phyloP scores from a whole-genome alignment of 1,140 invertebrate genomes.

The Mercenaria mercenaria region DNA sequence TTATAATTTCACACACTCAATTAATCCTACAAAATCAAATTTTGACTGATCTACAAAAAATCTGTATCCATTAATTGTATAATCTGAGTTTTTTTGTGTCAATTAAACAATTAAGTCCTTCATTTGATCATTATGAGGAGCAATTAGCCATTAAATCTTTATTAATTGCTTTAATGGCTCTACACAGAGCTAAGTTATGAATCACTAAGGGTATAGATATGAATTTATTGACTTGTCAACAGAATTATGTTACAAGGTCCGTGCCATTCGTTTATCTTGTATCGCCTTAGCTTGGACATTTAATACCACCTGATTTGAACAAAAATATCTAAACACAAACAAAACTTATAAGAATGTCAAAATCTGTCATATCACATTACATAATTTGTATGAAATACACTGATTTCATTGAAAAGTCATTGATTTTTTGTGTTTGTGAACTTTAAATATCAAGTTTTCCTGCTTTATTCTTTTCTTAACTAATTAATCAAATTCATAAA shows the following conservation, averaged over 20 bases:
- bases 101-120: too few relatives aligned
- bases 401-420: background rate
- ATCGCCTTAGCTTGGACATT: background rate
- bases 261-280: background rate
- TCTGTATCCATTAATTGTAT: too few relatives aligned
- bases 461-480: too few relatives aligned
- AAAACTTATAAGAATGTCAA: conserved; percentile 10
- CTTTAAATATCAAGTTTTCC: background rate
- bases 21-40: too few relatives aligned
- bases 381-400: background rate
- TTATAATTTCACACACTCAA: too few relatives aligned
- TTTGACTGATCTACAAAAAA: too few relatives aligned
- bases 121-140: too few relatives aligned
- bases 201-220: background rate
- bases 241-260: background rate
- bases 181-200: background rate
- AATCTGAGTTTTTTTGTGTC: too few relatives aligned
- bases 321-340: background rate
- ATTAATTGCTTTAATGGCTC: too few relatives aligned
- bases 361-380: conserved; percentile 7
- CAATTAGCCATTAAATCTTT: too few relatives aligned
- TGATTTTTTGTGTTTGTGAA: background rate
- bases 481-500: too few relatives aligned
- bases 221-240: background rate
- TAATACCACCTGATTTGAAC: background rate